phyloP scores from a whole-genome alignment of 2,888 invertebrate species.

The Cyclophora punctaria region DNA sequence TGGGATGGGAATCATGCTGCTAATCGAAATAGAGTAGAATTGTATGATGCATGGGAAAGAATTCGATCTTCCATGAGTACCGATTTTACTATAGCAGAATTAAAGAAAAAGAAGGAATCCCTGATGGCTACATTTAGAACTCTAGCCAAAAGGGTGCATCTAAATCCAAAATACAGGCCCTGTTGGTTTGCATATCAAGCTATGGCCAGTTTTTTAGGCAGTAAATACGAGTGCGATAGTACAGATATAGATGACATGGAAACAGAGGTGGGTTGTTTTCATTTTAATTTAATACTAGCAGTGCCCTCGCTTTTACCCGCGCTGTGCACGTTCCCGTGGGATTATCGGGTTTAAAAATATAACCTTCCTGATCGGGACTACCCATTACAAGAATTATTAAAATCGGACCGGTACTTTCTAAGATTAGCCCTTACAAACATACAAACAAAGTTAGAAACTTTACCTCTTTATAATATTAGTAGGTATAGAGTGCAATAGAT shows the following conservation, averaged over 20 bases:
- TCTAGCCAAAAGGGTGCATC: slow-evolving; percentile 48
- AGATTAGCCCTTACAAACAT: too few relatives aligned
- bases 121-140: slow-evolving; percentile 61
- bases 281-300: neutral
- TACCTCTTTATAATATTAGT: too few relatives aligned
- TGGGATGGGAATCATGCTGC: slow-evolving; percentile 60
- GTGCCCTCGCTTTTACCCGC: too few relatives aligned
- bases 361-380: too few relatives aligned
- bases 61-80: slow-evolving; percentile 47
- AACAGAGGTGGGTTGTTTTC: slow-evolving; percentile 36
- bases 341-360: too few relatives aligned
- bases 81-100: slow-evolving; percentile 40
- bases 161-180: slow-evolving; percentile 31
- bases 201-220: slow-evolving; percentile 64
- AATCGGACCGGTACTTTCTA: too few relatives aligned
- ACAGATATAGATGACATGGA: slow-evolving; percentile 45
- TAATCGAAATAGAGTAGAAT: slow-evolving; percentile 50
- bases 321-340: too few relatives aligned
- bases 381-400: too few relatives aligned
- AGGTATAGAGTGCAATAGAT: too few relatives aligned
- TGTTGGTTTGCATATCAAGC: slow-evolving; percentile 59
- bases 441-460: too few relatives aligned
- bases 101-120: slow-evolving; percentile 67
- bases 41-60: slow-evolving; percentile 55
- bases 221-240: slow-evolving; percentile 55